Conservation (phyloP, 2,113 vertebrate species). For the Asarcornis scutulata region DNA sequence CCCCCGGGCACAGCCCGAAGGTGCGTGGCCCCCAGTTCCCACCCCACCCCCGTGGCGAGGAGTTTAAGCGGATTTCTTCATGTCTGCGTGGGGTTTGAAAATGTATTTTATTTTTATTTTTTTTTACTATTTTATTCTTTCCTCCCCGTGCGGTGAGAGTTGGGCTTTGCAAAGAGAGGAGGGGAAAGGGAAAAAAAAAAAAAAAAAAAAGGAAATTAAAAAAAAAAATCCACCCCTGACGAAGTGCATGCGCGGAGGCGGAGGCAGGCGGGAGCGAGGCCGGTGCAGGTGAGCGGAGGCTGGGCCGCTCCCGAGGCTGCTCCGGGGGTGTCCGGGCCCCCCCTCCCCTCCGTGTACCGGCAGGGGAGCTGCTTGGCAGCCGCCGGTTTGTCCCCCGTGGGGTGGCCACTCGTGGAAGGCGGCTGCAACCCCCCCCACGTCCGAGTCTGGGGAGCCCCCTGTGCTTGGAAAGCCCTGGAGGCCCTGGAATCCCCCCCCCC, state of each 20-base stretch:
- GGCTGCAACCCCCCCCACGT: too few relatives aligned
- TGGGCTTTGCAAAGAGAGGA: background rate
- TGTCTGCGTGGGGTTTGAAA: too few relatives aligned
- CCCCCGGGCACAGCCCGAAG: background rate
- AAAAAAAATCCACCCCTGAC: too few relatives aligned
- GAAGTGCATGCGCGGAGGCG: too few relatives aligned
- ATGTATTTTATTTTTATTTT: too few relatives aligned
- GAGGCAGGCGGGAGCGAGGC: background rate
- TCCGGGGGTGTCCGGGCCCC: background rate
- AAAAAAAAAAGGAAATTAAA: too few relatives aligned
- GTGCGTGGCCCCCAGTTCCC: background rate
- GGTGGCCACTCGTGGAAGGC: background rate
- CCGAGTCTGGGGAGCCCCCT: background rate
- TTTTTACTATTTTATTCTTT: too few relatives aligned
- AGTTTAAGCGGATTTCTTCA: background rate
- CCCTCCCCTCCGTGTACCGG: too few relatives aligned
- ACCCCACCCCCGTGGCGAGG: background rate
- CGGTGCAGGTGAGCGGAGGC: background rate
- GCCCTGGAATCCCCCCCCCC: background rate
- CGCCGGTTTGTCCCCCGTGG: background rate
- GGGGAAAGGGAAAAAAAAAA: too few relatives aligned
- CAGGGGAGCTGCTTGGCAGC: too few relatives aligned
- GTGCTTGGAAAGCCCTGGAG: too few relatives aligned
- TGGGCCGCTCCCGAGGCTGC: background rate
- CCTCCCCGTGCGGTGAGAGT: background rate